Base-by-base conservation (phyloP, 2,113 vertebrate species). In the Cololabis saira region DNA sequence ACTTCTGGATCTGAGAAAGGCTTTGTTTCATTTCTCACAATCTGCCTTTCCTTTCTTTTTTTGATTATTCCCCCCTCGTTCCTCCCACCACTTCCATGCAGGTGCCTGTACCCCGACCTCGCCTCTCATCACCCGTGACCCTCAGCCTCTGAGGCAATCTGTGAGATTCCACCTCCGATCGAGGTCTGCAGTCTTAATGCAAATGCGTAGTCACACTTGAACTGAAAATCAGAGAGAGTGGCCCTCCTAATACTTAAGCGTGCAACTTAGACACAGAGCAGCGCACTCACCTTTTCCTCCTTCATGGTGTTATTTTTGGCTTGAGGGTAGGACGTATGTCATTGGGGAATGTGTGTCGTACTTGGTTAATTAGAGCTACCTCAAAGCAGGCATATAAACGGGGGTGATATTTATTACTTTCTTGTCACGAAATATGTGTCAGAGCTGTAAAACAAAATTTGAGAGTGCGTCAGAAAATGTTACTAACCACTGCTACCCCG, bases 221-320 rank as follows among this genome's bases (percentile, higher is more conserved):
- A 81, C 59, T 84, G 54, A 85, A 85, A 86, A 77, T 62, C 55
- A 27, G 78, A 64, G 37, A 62, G 82, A 78, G 40, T 45, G 49
- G 47, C 64, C 60, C 21, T 65, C 49, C 53, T 72, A 61, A 83
- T 74, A 79, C 67, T 48, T 62, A 55, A 40, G 50, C 74, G 56
- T 62, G 74, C 50, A 82, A 77, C 71, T 70, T 69, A 60, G 50
- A 73, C 67, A 82, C 55, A 49, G 50, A 74, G 73, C 72, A 73
- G 66, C 76, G 66, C 71, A 33, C 69, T 54, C 65, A 70, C 78
- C 80, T 64, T 78, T 65, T 70, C 76, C 82, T 83, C 68, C 74
- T 50, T 48, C 73, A 43, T 42, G 2, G 61, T 92, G 89, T 93
- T 93, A 75, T 90, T 91, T 84, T 91, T 93, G 92, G 92, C 92